Conservation (phyloP, 2,888 invertebrate species). For the Megastigmus dorsalis region DNA sequence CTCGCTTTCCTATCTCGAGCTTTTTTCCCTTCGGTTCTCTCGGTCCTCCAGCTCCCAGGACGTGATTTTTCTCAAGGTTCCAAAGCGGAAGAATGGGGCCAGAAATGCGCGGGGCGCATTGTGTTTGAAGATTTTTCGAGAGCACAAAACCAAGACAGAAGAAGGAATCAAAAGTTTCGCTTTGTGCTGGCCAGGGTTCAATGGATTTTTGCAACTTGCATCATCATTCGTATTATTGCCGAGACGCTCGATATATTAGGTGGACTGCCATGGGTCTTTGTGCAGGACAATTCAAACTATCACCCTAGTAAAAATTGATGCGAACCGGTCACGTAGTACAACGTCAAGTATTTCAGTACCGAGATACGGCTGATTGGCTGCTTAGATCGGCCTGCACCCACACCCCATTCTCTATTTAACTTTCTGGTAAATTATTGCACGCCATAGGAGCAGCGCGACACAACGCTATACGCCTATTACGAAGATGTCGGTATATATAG, state of each 20-base stretch:
- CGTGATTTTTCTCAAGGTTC: conserved; percentile 37
- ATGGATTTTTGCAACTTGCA: conserved; percentile 20
- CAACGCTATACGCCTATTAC: conserved; percentile 19
- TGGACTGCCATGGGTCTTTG: too few relatives aligned
- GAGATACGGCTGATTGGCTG: too few relatives aligned
- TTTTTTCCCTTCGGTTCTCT: neutral
- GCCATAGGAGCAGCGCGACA: neutral
- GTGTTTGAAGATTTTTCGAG: conserved; percentile 13
- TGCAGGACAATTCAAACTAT: too few relatives aligned
- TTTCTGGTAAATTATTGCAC: conserved; percentile 25
- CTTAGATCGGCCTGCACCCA: too few relatives aligned
- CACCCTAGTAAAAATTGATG: too few relatives aligned
- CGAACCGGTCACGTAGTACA: too few relatives aligned
- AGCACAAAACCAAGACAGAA: neutral
- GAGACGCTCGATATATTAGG: too few relatives aligned
- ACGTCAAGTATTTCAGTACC: too few relatives aligned
- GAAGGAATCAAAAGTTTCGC: neutral
- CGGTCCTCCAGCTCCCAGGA: too few relatives aligned
- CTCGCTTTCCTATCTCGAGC: neutral
- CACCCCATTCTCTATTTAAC: conserved; percentile 36
- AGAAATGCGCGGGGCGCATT: conserved; percentile 13
- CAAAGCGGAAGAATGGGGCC: neutral
- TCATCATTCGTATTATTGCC: too few relatives aligned
- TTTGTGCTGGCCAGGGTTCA: neutral
- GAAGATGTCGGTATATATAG: conserved; percentile 36